These are phyloP conservation scores for Ashinkailepas kermadecensis DNA, from an alignment of 2,888 invertebrate genomes.

Conservation along the genomic window DNA sequence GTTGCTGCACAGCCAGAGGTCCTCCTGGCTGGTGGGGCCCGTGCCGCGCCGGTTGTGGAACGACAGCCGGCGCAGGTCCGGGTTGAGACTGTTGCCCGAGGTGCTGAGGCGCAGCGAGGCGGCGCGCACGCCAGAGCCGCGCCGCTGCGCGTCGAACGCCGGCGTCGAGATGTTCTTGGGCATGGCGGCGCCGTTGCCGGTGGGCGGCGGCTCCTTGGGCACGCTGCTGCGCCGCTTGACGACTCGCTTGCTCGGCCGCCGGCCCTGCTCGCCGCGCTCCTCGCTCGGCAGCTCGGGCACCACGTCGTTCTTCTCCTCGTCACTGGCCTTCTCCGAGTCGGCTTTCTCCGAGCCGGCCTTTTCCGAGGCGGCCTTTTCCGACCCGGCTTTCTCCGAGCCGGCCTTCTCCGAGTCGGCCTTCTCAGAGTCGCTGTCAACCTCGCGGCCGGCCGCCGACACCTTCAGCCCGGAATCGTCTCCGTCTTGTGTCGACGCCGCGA, in stretches of 20 bases:
- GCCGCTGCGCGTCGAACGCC: slow-evolving; percentile 2
- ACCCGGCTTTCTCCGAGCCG: neutral
- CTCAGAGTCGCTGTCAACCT: slow-evolving; percentile 6
- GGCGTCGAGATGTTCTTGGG: slow-evolving; percentile 16
- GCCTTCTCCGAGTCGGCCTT: neutral
- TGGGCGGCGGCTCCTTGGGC: neutral
- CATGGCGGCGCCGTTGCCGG: neutral
- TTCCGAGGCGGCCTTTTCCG: neutral
- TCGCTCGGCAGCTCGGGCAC: slow-evolving; percentile 22
- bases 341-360: neutral
- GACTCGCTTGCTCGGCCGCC: slow-evolving; percentile 1
- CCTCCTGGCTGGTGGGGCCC: slow-evolving; percentile 8
- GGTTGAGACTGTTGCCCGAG: slow-evolving; percentile 12
- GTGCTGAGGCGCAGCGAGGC: neutral
- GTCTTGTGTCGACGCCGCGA: slow-evolving; percentile 18
- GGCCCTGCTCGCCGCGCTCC: neutral
- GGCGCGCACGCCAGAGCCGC: neutral
- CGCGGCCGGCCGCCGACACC: slow-evolving; percentile 22
- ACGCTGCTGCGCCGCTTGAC: neutral
- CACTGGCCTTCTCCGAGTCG: slow-evolving; percentile 16
- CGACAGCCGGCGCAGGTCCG: slow-evolving; percentile 18
- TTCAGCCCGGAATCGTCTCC: neutral
- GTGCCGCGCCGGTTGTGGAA: slow-evolving; percentile 13
- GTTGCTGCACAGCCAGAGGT: slow-evolving; percentile 23
- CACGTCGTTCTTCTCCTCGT: slow-evolving; percentile 23